A percentile compares a stretch with the other conserved stretches of the same genome.
phyloP scores from a whole-genome alignment of 2,888 invertebrate genomes.

The Pterostichus madidus region DNA sequence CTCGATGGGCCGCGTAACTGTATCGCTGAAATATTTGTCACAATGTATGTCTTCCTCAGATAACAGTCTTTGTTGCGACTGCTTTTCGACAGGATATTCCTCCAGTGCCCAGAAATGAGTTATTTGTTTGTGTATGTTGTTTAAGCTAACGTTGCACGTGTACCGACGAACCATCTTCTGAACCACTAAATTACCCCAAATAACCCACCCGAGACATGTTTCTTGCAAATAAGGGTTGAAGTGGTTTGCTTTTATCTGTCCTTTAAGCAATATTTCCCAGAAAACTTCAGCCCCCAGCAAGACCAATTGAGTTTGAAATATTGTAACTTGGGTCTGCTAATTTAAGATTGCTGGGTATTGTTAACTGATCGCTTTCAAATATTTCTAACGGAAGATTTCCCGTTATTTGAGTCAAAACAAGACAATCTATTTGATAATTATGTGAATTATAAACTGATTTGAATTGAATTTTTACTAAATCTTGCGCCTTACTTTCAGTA shows the following conservation, averaged over 20 bases:
- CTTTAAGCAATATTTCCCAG: neutral
- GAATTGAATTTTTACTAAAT: neutral
- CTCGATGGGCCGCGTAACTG: no score
- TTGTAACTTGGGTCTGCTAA: constrained; percentile 13
- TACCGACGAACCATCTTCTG: neutral
- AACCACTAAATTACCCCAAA: constrained; percentile 3
- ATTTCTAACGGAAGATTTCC: neutral
- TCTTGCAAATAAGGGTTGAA: neutral
- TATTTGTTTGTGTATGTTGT: no score
- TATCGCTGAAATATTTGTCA: no score
- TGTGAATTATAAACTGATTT: neutral
- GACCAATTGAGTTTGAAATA: neutral
- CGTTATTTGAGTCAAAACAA: neutral
- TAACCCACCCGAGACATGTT: constrained; percentile 4
- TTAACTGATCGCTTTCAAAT: neutral
- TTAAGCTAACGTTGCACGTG: neutral
- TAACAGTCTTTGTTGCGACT: no score
- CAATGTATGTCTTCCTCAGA: no score
- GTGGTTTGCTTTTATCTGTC: neutral
- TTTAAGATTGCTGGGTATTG: neutral
- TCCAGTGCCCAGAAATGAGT: neutral
- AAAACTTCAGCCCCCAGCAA: neutral
- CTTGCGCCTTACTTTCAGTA: neutral
- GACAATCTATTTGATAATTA: neutral
- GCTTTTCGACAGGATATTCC: neutral